Base-by-base conservation (phyloP, 2,113 vertebrate species). In the Chaenocephalus aceratus region DNA sequence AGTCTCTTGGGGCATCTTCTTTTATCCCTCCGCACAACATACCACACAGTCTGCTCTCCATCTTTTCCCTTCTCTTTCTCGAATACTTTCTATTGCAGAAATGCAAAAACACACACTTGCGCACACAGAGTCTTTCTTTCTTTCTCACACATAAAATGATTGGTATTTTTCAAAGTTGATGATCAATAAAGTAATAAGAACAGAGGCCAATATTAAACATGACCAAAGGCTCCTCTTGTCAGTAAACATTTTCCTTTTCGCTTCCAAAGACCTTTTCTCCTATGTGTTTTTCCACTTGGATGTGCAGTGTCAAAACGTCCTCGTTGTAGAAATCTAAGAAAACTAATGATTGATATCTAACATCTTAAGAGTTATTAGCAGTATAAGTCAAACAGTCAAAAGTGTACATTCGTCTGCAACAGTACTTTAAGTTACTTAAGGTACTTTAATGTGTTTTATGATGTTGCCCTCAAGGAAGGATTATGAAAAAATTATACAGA, bases 21-120 rank as follows among this genome's bases (percentile, higher is more conserved):
- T 85, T 85, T 78, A 79, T 88, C 70, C 64, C 60, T 64, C 60
- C 75, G 51, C 44, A 80, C 60, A 84, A 78, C 73, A 74, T 75
- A 78, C 62, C 58, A 74, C 81, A 79, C 71, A 68, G 51, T 48
- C 53, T 68, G 34, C 63, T 79, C 62, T 54, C 58, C 1, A 15
- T 66, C 36, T 76, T 69, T 61, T n/a, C 45, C 34, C 21, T 75
- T 46, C 36, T 74, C 56, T 66, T 12, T 81, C 71, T 49, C 61
- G 34, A 68, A 52, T 21, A 5, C 51, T 62, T 59, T 78, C 26
- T 52, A 41, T 26, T 65, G 75, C 12, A 13, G 54, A 80, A 62
- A 67, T 65, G 60, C 66, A 75, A 49, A 82, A 72, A 54, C 62
- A 76, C 51, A 54, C 65, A 45, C 10, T 62, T 45, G 26, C 21